These are phyloP conservation scores for Yponomeuta cagnagella DNA, from an alignment of 2,888 invertebrate species.

Conservation along the genomic window DNA sequence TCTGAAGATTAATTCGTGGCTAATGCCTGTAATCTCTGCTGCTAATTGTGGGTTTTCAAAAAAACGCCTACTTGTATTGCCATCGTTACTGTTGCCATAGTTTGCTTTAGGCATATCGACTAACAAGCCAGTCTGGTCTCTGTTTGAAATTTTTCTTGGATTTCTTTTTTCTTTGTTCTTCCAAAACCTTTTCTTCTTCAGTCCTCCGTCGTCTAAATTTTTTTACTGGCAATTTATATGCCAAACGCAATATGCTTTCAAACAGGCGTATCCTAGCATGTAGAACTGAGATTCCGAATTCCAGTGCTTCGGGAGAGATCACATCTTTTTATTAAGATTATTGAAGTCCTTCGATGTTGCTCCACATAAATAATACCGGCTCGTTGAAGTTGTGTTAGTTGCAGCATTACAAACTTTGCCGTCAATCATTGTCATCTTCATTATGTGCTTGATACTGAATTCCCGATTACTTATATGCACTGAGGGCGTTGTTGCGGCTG, in stretches of 20 bases:
- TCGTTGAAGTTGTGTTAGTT: slow-evolving; percentile 17
- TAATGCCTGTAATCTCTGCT: slow-evolving; percentile 28
- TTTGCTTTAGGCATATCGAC: slow-evolving; percentile 31
- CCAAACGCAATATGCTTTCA: slow-evolving; percentile 3
- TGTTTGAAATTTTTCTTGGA: slow-evolving; percentile 2
- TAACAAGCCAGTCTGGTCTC: slow-evolving; percentile 22
- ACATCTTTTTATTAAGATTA: slow-evolving; percentile 12
- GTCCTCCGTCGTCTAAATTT: not conserved
- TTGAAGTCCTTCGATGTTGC: slow-evolving; percentile 22
- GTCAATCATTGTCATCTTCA: slow-evolving; percentile 20
- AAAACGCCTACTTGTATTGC: slow-evolving; percentile 21
- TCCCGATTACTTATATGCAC: not conserved
- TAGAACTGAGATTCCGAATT: no score
- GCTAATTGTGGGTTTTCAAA: slow-evolving; percentile 23
- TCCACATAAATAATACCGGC: slow-evolving; percentile 21
- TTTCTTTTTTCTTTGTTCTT: not conserved
- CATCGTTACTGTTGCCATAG: slow-evolving; percentile 22
- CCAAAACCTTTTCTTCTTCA: not conserved
- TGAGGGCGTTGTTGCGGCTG: no score
- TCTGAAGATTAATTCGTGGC: slow-evolving; percentile 12
- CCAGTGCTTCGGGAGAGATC: no score
- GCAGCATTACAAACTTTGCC: slow-evolving; percentile 20
- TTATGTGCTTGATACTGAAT: slow-evolving; percentile 18
- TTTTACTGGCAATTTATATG: slow-evolving; percentile 6
- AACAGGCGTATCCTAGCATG: no score